Evolutionary conservation across 2,888 invertebrate genomes (phyloP).

Genomic region (Altica lythri): DNA sequence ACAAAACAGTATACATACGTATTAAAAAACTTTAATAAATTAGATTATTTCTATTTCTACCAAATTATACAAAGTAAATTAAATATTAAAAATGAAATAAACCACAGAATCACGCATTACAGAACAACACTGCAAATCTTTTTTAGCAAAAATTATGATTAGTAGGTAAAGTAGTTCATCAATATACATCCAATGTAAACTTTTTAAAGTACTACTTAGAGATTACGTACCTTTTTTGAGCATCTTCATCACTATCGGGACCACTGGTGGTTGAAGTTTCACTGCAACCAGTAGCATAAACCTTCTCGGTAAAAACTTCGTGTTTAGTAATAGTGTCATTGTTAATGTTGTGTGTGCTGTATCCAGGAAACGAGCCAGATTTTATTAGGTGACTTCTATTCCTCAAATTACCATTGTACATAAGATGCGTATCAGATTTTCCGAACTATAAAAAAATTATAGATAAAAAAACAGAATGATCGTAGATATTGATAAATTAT

Average conservation of each 20-base stretch:
- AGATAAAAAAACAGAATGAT: no score
- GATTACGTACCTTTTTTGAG: constrained; percentile 50
- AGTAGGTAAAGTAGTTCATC: no score
- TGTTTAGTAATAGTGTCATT: constrained; percentile 61
- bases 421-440: constrained; percentile 44
- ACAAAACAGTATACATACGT: no score
- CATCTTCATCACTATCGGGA: constrained; percentile 71
- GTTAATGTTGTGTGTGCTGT: constrained; percentile 59
- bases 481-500: no score
- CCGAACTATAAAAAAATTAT: constrained; percentile 40
- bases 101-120: no score
- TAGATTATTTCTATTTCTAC: no score
- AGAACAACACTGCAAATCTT: no score
- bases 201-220: not conserved
- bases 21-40: not conserved
- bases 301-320: constrained; percentile 63
- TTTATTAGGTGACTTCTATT: constrained; percentile 62
- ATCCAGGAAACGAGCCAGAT: constrained; percentile 75
- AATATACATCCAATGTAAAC: no score
- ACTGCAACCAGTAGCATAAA: constrained; percentile 53
- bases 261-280: constrained; percentile 68
- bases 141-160: no score
- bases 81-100: no score
- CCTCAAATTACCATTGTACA: constrained; percentile 36
- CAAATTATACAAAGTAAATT: no score